phyloP scores from a whole-genome alignment of 1,140 invertebrate species.

The Olivierus martensii region DNA sequence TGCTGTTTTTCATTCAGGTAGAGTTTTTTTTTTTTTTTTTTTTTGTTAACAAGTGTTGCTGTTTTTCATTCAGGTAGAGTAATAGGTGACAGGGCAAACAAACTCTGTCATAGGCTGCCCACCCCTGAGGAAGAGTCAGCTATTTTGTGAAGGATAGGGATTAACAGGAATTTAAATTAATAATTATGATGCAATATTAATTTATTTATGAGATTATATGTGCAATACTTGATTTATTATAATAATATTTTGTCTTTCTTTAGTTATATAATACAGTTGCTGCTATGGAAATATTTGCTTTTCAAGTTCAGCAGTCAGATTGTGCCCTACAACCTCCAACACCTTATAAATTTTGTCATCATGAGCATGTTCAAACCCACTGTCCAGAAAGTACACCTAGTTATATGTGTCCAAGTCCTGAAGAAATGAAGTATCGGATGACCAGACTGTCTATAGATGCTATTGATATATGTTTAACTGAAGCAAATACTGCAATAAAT shows the following conservation, averaged over 20 bases:
- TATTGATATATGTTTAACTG: constrained; percentile 79
- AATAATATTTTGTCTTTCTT: neutral
- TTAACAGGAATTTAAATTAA: too few relatives aligned
- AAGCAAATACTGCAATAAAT: constrained; percentile 71
- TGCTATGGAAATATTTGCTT: constrained; percentile 73
- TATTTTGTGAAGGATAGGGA: too few relatives aligned
- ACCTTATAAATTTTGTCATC: constrained; percentile 65
- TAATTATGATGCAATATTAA: too few relatives aligned
- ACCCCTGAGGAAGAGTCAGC: too few relatives aligned
- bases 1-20: too few relatives aligned
- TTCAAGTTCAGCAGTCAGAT: constrained; percentile 74
- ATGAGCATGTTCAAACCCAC: constrained; percentile 56
- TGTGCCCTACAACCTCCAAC: constrained; percentile 68
- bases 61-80: too few relatives aligned
- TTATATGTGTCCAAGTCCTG: constrained; percentile 56
- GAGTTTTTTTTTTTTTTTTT: too few relatives aligned
- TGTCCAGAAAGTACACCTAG: constrained; percentile 55
- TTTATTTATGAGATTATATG: too few relatives aligned
- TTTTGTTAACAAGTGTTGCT: too few relatives aligned
- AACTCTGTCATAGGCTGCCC: too few relatives aligned
- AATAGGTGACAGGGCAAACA: too few relatives aligned
- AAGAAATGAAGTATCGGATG: constrained; percentile 92
- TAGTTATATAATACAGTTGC: constrained; percentile 68
- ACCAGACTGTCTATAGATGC: constrained; percentile 78
- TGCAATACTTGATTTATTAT: constrained; percentile 10